Evolutionary conservation across 2,113 vertebrate species (phyloP).

Genomic region (Protobothrops flavoviridis): DNA sequence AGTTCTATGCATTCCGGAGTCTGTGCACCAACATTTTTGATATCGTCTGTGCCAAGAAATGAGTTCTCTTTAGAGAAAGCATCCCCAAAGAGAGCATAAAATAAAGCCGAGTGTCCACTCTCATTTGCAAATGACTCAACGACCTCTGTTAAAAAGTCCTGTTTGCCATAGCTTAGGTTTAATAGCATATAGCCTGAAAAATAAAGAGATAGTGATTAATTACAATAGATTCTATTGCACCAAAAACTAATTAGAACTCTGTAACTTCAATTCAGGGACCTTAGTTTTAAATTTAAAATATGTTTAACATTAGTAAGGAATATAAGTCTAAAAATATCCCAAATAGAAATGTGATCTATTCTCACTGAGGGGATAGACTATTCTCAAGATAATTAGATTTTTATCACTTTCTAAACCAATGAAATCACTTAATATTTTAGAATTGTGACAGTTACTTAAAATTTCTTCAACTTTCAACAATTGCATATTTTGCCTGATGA

Average conservation of each 20-base stretch:
- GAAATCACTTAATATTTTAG: not conserved
- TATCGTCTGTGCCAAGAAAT: conserved; percentile 86
- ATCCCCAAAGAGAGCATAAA: conserved; percentile 80
- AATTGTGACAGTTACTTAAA: not conserved
- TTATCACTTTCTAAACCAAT: not conserved
- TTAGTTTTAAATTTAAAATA: not conserved
- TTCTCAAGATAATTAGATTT: not conserved
- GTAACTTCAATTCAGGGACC: not conserved
- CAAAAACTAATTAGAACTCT: not conserved
- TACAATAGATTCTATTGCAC: not conserved
- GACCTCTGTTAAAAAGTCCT: conserved; percentile 84
- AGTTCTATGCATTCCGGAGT: conserved; percentile 78
- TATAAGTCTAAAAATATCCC: not conserved
- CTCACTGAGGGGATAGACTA: not conserved
- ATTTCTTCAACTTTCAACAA: not conserved
- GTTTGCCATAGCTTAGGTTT: conserved; percentile 80
- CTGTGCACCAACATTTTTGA: conserved; percentile 71
- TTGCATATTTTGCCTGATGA: not conserved
- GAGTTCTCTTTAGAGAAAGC: conserved; percentile 71
- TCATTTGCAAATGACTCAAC: conserved; percentile 90
- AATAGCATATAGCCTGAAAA: conserved; percentile 89
- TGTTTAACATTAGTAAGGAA: not conserved
- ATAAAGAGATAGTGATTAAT: conserved; percentile 19
- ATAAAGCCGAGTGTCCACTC: conserved; percentile 78
- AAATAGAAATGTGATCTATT: not conserved